Evolutionary conservation across 2,888 invertebrate genomes (phyloP).

Genomic region (Morpho helenor): DNA sequence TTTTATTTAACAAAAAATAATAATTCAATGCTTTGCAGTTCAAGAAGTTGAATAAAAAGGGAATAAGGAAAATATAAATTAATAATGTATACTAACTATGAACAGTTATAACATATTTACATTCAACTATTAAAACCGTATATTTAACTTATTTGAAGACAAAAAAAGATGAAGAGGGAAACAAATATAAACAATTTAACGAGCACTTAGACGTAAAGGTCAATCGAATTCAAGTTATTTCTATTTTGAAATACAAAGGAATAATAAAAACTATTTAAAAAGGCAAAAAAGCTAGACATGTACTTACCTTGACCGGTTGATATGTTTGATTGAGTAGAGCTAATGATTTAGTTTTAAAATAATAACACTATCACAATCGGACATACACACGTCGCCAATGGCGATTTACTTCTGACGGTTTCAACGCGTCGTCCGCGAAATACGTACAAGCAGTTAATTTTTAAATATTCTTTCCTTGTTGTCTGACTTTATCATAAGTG

Average conservation of each 20-base stretch:
- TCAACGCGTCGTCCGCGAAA: background rate
- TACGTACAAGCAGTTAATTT: too few relatives aligned
- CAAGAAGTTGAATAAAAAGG: too few relatives aligned
- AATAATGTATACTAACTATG: too few relatives aligned
- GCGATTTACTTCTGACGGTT: background rate
- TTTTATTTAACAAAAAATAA: too few relatives aligned
- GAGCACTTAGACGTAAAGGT: background rate
- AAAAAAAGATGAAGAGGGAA: too few relatives aligned
- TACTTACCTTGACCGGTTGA: background rate
- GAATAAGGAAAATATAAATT: too few relatives aligned
- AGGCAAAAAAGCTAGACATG: background rate
- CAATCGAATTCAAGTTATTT: background rate
- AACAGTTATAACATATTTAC: too few relatives aligned
- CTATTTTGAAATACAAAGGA: background rate
- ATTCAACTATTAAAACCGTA: too few relatives aligned
- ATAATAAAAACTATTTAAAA: background rate
- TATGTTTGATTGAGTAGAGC: background rate
- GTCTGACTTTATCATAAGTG: too few relatives aligned
- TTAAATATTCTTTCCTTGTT: too few relatives aligned
- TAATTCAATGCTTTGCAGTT: too few relatives aligned
- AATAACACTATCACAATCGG: background rate
- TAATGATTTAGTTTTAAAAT: background rate
- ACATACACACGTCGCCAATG: background rate
- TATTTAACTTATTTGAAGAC: too few relatives aligned
- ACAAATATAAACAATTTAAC: background rate